phyloP scores from a whole-genome alignment of 2,797 vertebrate genomes.

The Carcharodon carcharias region DNA sequence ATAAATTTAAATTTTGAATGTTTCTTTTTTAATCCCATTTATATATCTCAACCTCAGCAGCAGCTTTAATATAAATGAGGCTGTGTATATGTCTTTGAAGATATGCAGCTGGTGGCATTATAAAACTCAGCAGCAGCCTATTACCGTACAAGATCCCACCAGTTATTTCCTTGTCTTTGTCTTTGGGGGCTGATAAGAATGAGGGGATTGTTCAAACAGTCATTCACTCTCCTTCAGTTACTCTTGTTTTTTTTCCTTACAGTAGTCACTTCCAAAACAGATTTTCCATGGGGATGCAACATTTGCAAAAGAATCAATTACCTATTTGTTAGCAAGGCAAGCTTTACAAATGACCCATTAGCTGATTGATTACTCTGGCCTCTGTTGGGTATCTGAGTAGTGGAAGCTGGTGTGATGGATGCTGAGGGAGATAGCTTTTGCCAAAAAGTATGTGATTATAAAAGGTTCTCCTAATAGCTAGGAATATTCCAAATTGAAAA shows the following conservation, averaged over 20 bases:
- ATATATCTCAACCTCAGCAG: neutral
- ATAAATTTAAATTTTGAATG: neutral
- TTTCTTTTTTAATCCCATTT: neutral
- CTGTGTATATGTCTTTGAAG: neutral
- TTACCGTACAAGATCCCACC: neutral
- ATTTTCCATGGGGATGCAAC: conserved; percentile 59
- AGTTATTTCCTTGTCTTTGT: neutral
- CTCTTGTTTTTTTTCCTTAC: neutral
- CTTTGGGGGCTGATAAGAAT: neutral
- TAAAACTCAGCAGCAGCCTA: neutral
- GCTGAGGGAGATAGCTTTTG: conserved; percentile 56
- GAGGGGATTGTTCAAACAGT: neutral
- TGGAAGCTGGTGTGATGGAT: conserved; percentile 59
- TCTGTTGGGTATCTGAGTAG: conserved; percentile 52
- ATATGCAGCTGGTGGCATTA: neutral
- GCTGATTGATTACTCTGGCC: conserved; percentile 69
- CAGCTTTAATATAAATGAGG: neutral
- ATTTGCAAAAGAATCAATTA: conserved; percentile 73
- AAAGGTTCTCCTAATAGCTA: conserved; percentile 56
- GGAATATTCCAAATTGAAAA: conserved; percentile 66
- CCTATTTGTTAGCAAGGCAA: conserved; percentile 68
- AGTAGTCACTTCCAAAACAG: conserved; percentile 11
- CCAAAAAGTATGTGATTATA: conserved; percentile 64
- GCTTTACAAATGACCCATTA: conserved; percentile 74
- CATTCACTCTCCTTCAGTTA: neutral